A percentile compares a stretch with the other conserved stretches of the same genome.
These are phyloP conservation scores for Trididemnum nubilum DNA, from an alignment of 23 tunicate species.

Conservation along the genomic window DNA sequence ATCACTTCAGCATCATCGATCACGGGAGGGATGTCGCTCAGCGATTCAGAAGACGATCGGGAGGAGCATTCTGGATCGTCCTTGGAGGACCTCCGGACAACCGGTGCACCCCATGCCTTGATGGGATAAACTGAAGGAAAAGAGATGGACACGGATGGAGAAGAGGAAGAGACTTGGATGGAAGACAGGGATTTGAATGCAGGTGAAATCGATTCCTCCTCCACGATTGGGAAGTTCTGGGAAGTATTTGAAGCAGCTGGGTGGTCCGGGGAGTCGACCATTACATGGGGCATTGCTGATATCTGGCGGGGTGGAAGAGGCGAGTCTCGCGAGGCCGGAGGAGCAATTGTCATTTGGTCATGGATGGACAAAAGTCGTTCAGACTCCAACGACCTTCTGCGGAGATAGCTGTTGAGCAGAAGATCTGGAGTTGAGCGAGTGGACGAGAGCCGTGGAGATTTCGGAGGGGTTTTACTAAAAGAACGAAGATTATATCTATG, in stretches of 20 bases:
- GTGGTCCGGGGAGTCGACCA: conserved; percentile 55
- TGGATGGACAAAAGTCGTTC: neutral
- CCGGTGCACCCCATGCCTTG: conserved; percentile 4
- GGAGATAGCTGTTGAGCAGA: neutral
- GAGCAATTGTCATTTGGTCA: neutral
- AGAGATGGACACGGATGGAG: conserved; percentile 26
- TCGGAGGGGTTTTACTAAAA: neutral
- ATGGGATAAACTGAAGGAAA: conserved; percentile 16
- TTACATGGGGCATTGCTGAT: neutral
- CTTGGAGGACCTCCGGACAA: neutral
- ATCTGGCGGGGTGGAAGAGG: neutral
- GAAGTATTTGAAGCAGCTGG: conserved; percentile 68
- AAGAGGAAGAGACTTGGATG: neutral
- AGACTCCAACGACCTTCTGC: neutral
- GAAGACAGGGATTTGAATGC: conserved; percentile 23
- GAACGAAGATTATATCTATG: conserved; percentile 9
- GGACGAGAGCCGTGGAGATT: conserved; percentile 17
- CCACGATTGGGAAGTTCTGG: conserved; percentile 54
- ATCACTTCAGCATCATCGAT: conserved; percentile 23
- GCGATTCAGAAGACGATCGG: conserved; percentile 22
- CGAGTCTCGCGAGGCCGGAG: neutral
- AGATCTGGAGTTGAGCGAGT: conserved; percentile 29
- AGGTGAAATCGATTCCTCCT: conserved; percentile 42
- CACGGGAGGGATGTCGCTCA: neutral
- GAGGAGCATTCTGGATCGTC: neutral